Conservation (phyloP, 1,140 invertebrate genomes). For the Papilio polytes region DNA sequence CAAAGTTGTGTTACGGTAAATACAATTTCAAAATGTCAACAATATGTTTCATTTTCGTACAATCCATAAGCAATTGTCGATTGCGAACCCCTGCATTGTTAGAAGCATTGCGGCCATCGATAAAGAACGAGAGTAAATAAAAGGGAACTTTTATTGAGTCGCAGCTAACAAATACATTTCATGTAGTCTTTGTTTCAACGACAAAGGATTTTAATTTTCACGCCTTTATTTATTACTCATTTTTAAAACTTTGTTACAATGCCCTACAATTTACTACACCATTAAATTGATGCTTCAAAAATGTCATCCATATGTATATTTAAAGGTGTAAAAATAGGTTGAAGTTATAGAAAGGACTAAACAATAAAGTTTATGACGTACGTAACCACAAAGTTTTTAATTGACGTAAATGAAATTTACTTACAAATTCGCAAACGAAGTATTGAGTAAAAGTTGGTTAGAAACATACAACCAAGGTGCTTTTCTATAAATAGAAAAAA, state of each 20-base stretch:
- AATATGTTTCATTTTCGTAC: not conserved
- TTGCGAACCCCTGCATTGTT: not conserved
- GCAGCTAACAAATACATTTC: constrained; percentile 1
- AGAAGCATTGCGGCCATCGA: constrained; percentile 3
- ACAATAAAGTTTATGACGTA: too few species aligned
- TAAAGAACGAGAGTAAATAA: constrained; percentile 9
- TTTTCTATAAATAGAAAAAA: not conserved
- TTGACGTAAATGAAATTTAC: too few species aligned
- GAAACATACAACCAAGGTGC: not conserved
- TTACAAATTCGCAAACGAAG: too few species aligned
- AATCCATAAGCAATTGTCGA: not conserved
- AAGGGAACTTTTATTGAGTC: constrained; percentile 12
- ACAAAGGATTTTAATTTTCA: not conserved
- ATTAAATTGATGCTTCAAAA: too few species aligned
- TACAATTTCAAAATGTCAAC: not conserved
- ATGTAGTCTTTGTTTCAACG: not conserved
- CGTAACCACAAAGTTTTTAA: too few species aligned
- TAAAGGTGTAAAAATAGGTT: too few species aligned
- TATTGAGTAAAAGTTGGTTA: not conserved
- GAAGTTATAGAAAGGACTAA: too few species aligned
- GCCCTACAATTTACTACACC: not conserved
- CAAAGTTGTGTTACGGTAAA: not conserved
- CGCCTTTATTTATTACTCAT: not conserved
- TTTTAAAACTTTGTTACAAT: not conserved
- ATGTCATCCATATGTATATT: too few species aligned